These are phyloP conservation scores for Tenebrio molitor DNA, from an alignment of 1,140 invertebrate genomes.

Conservation along the genomic window DNA sequence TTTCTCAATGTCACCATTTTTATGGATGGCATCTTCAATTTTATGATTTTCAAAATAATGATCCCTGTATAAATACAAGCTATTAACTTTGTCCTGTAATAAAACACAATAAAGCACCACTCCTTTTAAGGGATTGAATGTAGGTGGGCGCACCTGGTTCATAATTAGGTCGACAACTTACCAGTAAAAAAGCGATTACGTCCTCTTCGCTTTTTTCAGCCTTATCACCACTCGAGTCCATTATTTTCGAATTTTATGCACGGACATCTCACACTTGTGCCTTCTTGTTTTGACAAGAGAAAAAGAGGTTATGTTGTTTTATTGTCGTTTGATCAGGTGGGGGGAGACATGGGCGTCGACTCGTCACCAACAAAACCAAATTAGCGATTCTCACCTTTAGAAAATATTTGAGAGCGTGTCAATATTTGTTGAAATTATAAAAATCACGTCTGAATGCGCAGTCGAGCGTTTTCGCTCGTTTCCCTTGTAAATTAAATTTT, in stretches of 20 bases:
- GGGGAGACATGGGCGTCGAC: neutral
- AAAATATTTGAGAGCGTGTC: too few relatives aligned
- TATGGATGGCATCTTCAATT: slow-evolving; percentile 77
- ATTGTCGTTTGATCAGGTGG: neutral
- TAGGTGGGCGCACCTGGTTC: slow-evolving; percentile 41
- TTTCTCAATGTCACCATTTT: slow-evolving; percentile 75
- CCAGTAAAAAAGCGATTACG: neutral
- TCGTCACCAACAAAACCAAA: too few relatives aligned
- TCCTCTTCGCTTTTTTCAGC: neutral
- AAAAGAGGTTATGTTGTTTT: slow-evolving; percentile 4
- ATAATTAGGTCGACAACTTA: slow-evolving; percentile 1
- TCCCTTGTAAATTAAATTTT: too few relatives aligned
- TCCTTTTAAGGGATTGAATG: slow-evolving; percentile 33
- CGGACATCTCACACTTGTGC: neutral
- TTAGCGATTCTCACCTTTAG: too few relatives aligned
- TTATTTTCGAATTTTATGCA: slow-evolving; percentile 9
- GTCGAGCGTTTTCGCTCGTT: too few relatives aligned
- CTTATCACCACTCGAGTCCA: slow-evolving; percentile 27
- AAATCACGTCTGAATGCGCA: too few relatives aligned
- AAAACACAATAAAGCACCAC: slow-evolving; percentile 8
- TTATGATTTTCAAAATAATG: slow-evolving; percentile 84
- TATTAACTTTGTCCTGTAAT: slow-evolving; percentile 76
- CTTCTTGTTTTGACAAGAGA: neutral
- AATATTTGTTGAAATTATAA: too few relatives aligned
- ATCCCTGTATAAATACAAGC: slow-evolving; percentile 80